phyloP scores from a whole-genome alignment of 2,797 vertebrate genomes.

The Octomys mimax region DNA sequence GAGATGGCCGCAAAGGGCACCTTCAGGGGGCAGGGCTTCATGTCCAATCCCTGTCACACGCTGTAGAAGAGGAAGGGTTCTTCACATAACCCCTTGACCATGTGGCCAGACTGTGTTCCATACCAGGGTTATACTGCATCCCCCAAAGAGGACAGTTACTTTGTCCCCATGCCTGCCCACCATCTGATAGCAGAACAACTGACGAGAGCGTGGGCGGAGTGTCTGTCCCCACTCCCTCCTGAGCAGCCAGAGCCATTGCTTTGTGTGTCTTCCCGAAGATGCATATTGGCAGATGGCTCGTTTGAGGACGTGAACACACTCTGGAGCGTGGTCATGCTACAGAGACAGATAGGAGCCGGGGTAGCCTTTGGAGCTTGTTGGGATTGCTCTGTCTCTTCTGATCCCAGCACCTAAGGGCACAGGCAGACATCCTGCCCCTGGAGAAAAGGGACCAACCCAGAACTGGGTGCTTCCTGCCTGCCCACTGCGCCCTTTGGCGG shows the following conservation, averaged over 20 bases:
- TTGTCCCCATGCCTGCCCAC: not conserved
- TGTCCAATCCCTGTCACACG: not conserved
- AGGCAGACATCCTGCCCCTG: not conserved
- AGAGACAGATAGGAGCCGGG: not conserved
- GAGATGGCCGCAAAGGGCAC: not conserved
- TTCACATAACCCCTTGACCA: not conserved
- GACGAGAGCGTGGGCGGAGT: not conserved
- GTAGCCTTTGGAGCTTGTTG: not conserved
- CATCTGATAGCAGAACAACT: not conserved
- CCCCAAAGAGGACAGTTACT: slow-evolving; percentile 41
- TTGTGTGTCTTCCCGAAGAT: not conserved
- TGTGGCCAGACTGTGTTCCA: not conserved
- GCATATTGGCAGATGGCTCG: not conserved
- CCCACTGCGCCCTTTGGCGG: not conserved
- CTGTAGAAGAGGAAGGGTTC: not conserved
- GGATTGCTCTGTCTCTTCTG: not conserved
- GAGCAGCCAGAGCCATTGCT: not conserved
- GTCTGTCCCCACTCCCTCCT: accelerated
- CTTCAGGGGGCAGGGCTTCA: not conserved
- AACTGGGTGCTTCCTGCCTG: not conserved
- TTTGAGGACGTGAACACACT: not conserved
- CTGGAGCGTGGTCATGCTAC: not conserved
- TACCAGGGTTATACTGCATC: not conserved
- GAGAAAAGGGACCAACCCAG: not conserved
- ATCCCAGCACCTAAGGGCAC: not conserved